Evolutionary conservation across 2,113 vertebrate genomes (phyloP).

Genomic region (Hippocampus abdominalis): DNA sequence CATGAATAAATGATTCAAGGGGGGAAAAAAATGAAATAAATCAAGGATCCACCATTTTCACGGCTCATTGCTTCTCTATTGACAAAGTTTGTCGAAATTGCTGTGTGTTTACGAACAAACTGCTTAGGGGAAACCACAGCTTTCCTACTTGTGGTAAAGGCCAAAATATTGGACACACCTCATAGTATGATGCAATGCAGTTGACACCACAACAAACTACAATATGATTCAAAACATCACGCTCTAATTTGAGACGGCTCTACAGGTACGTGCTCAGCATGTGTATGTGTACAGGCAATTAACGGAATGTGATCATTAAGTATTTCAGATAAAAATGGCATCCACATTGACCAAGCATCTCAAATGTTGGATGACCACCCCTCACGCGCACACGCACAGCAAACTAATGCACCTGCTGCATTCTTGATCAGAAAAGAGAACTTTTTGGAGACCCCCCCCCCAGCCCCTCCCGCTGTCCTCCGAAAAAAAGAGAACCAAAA

Average conservation of each 20-base stretch:
- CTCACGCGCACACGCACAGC: not conserved
- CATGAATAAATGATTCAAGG: not conserved
- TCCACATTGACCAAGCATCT: not conserved
- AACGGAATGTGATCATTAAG: not conserved
- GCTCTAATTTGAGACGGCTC: not conserved
- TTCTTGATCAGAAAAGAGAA: conserved; percentile 10
- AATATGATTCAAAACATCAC: not conserved
- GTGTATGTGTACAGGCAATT: not conserved
- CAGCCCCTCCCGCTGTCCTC: too few relatives aligned
- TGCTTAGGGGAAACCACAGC: not conserved
- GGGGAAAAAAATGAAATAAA: not conserved
- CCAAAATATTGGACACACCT: not conserved
- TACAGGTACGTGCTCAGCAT: not conserved
- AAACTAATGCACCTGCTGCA: conserved; percentile 52
- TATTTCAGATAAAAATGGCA: not conserved
- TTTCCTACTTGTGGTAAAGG: not conserved
- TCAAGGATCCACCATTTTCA: not conserved
- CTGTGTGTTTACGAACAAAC: not conserved
- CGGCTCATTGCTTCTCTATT: not conserved
- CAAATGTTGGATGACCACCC: conserved; percentile 1
- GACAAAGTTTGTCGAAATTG: not conserved
- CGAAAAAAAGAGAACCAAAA: not conserved
- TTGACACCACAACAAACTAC: not conserved
- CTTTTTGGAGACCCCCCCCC: not conserved
- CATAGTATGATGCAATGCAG: not conserved